Evolutionary conservation across 1,140 invertebrate genomes (phyloP).

Genomic region (Galleria mellonella): DNA sequence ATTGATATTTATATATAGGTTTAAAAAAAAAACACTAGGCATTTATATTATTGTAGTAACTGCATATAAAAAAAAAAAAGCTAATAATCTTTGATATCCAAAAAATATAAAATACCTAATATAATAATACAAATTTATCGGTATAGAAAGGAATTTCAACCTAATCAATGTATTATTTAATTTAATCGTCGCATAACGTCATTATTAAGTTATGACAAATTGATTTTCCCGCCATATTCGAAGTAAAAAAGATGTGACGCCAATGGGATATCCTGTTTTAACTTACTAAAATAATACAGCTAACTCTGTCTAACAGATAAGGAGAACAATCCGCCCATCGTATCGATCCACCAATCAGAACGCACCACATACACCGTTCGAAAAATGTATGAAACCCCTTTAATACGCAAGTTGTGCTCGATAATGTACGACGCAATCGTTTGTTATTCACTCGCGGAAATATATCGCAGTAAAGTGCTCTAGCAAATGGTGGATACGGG

Average conservation of each 20-base stretch:
- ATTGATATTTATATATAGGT: no score
- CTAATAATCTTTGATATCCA: no score
- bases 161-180: no score
- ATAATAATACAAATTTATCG: no score
- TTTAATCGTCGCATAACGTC: no score
- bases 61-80: no score
- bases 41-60: no score
- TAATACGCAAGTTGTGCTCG: conserved; percentile 41
- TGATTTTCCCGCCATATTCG: neutral
- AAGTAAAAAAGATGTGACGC: neutral
- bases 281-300: conserved; percentile 1
- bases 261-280: conserved; percentile 9
- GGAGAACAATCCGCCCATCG: conserved; percentile 27
- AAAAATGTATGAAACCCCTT: conserved; percentile 28
- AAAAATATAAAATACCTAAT: no score
- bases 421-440: conserved; percentile 57
- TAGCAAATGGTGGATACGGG: conserved; percentile 28
- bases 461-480: conserved; percentile 40
- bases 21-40: no score
- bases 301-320: conserved; percentile 22
- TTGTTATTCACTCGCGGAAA: conserved; percentile 33
- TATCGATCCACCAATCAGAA: conserved; percentile 40
- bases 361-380: conserved; percentile 57
- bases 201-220: neutral
- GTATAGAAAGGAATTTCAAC: no score